These are phyloP conservation scores for Dipodomys spectabilis DNA, from an alignment of 2,113 vertebrate species.

Conservation along the genomic window DNA sequence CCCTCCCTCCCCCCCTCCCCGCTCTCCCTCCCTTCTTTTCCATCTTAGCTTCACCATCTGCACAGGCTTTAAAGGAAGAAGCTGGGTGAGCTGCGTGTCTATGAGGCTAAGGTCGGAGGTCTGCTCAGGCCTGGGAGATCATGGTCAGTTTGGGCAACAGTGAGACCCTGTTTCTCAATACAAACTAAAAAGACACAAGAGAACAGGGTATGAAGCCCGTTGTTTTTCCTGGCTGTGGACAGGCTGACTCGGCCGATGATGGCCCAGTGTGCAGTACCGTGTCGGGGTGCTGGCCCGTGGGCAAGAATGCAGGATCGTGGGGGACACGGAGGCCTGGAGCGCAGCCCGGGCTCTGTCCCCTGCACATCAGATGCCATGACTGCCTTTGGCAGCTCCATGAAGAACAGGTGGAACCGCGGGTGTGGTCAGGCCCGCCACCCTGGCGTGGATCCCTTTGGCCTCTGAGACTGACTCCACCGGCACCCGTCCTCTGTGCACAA, in stretches of 20 bases:
- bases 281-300: neutral
- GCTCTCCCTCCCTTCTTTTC: no score
- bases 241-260: no score
- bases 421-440: neutral
- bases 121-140: neutral
- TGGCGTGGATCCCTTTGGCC: neutral
- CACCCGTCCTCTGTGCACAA: neutral
- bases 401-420: neutral
- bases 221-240: no score
- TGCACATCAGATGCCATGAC: neutral
- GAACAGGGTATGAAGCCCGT: no score
- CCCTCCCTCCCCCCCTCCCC: no score
- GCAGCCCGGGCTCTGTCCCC: neutral
- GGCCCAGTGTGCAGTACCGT: no score
- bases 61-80: neutral
- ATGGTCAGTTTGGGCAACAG: neutral
- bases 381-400: neutral
- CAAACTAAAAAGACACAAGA: neutral
- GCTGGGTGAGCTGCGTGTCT: no score
- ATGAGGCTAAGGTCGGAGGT: neutral
- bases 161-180: neutral
- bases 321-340: no score
- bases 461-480: no score
- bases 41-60: neutral
- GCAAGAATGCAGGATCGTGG: fast-evolving